These are phyloP conservation scores for Leptoclinus maculatus DNA, from an alignment of 2,797 vertebrate genomes.

Conservation along the genomic window DNA sequence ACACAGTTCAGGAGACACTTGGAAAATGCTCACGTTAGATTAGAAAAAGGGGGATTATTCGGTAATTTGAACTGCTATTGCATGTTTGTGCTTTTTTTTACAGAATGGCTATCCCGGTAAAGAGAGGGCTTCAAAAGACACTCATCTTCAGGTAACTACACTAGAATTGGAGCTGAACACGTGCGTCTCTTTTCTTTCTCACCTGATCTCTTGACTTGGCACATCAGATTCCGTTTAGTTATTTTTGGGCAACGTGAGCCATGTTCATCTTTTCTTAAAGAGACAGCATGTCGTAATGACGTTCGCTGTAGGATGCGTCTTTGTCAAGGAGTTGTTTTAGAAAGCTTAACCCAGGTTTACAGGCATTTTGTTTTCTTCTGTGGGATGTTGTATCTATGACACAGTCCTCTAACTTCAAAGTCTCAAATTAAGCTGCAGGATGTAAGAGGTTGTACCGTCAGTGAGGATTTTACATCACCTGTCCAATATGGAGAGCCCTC, in stretches of 20 bases:
- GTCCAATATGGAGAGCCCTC: not conserved
- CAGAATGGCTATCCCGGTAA: conserved; percentile 88
- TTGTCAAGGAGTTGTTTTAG: conserved; percentile 1
- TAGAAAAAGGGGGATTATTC: conserved; percentile 45
- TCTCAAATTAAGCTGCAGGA: not conserved
- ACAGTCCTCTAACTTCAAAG: not conserved
- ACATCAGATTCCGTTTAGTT: conserved; percentile 10
- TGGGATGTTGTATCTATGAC: not conserved
- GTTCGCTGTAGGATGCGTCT: not conserved
- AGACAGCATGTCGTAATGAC: conserved; percentile 2
- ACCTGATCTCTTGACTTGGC: conserved; percentile 21
- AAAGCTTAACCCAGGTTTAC: not conserved
- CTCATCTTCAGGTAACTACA: conserved; percentile 84
- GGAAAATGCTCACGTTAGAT: conserved; percentile 13
- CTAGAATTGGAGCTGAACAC: conserved; percentile 52
- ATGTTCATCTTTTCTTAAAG: conserved; percentile 20
- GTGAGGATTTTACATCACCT: not conserved
- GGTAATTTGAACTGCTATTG: conserved; percentile 78
- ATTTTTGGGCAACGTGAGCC: not conserved
- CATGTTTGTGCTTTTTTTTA: conserved; percentile 81
- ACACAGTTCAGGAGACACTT: conserved; percentile 25
- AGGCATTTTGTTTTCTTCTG: not conserved
- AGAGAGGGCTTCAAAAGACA: conserved; percentile 86
- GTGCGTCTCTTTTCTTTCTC: conserved; percentile 39
- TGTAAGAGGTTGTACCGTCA: conserved; percentile 3